Conservation (phyloP, 2,113 vertebrate genomes). For the Solea senegalensis region DNA sequence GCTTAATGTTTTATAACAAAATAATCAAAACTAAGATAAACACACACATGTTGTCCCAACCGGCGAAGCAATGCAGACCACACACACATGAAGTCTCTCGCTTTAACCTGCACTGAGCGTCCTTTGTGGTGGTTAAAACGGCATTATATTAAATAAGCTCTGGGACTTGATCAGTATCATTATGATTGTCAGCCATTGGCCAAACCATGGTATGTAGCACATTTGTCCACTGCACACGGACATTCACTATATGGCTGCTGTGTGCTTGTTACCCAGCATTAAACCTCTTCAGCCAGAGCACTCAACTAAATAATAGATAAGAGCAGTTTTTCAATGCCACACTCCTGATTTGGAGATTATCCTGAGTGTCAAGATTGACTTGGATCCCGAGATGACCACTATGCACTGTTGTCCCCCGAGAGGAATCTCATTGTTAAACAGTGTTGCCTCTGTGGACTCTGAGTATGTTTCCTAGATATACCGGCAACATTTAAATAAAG, state of each 20-base stretch:
- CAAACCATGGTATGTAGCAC: background rate
- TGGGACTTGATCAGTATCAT: background rate
- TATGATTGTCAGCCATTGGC: background rate
- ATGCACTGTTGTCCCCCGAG: too few species aligned
- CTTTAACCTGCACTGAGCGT: background rate
- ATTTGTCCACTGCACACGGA: background rate
- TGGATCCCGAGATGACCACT: too few species aligned
- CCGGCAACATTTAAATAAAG: too few species aligned
- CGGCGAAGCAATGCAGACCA: too few species aligned
- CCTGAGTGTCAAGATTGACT: background rate
- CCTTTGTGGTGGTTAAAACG: background rate
- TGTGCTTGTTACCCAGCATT: too few species aligned
- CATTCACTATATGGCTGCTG: too few species aligned
- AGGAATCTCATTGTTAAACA: too few species aligned
- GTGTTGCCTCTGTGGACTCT: too few species aligned
- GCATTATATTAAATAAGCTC: background rate
- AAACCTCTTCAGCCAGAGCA: background rate
- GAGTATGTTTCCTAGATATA: too few species aligned
- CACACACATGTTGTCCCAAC: background rate
- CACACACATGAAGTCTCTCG: too few species aligned
- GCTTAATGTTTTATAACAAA: constrained; percentile 54
- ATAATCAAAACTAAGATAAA: constrained; percentile 46
- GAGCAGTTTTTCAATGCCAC: background rate
- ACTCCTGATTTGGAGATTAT: background rate
- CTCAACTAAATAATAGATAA: background rate